These are phyloP conservation scores for Eilema griseolum DNA, from an alignment of 2,888 invertebrate genomes.

Conservation along the genomic window DNA sequence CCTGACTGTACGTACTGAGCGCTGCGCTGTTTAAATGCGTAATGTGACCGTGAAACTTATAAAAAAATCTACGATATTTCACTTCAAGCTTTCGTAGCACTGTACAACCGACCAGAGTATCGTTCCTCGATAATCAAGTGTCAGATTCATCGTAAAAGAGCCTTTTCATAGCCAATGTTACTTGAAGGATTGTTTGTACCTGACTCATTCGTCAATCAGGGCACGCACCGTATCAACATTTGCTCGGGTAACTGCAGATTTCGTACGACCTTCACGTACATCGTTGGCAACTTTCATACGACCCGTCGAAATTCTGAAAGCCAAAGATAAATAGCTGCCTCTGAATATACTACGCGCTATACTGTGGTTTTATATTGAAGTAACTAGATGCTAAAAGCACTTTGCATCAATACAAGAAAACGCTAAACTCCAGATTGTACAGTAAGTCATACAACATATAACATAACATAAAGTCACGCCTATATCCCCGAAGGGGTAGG, in stretches of 20 bases:
- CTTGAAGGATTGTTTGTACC: background rate
- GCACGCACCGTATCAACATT: slow-evolving; percentile 2
- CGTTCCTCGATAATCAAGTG: background rate
- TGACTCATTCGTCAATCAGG: slow-evolving; percentile 9
- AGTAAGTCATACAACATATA: too few species aligned
- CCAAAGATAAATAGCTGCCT: slow-evolving; percentile 3
- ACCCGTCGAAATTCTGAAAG: background rate
- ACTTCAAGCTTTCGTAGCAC: background rate
- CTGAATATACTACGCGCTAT: background rate
- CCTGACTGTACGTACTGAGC: too few species aligned
- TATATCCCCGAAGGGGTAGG: too few species aligned
- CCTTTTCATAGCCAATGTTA: background rate
- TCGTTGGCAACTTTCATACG: slow-evolving; percentile 6
- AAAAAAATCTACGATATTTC: background rate
- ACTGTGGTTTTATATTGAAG: background rate
- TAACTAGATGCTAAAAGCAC: background rate
- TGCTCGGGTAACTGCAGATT: slow-evolving; percentile 7
- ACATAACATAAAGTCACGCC: too few species aligned
- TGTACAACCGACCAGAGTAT: background rate
- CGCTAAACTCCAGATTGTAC: background rate
- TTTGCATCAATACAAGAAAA: background rate
- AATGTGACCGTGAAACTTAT: background rate
- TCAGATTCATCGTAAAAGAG: background rate
- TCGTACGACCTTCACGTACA: slow-evolving; percentile 3
- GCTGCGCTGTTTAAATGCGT: too few species aligned